A percentile compares a stretch with the other conserved stretches of the same genome.
phyloP scores from a whole-genome alignment of 2,797 vertebrate species.

The Takifugu rubripes region DNA sequence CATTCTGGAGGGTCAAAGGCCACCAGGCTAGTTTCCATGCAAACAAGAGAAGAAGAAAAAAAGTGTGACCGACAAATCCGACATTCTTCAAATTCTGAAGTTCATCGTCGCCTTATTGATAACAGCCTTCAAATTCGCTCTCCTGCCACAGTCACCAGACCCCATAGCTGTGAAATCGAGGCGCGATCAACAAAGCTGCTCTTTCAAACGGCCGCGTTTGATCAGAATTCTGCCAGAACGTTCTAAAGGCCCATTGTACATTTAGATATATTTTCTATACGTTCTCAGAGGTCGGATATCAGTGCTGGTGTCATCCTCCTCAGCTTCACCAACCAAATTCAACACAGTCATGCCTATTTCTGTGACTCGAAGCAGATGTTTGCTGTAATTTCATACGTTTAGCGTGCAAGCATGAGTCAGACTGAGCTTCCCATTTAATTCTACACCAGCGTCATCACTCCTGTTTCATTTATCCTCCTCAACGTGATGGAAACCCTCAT shows the following conservation, averaged over 20 bases:
- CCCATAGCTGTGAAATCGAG: no score
- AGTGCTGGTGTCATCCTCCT: no score
- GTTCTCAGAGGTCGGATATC: no score
- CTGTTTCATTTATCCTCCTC: not conserved
- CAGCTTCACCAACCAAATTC: no score
- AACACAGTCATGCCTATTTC: not conserved
- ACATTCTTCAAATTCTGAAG: not conserved
- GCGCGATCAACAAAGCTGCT: no score
- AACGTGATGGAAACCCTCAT: not conserved
- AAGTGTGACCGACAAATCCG: slow-evolving; percentile 5
- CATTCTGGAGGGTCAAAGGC: slow-evolving; percentile 22
- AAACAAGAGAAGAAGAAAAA: not conserved
- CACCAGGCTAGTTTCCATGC: slow-evolving; percentile 11
- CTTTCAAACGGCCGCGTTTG: no score
- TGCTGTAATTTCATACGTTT: not conserved
- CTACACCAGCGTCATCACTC: not conserved
- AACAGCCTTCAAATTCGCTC: not conserved
- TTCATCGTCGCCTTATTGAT: not conserved
- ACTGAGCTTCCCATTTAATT: not conserved
- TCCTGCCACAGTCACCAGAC: not conserved
- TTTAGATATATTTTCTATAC: no score
- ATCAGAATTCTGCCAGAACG: no score
- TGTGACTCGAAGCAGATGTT: not conserved
- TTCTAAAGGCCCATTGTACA: no score
- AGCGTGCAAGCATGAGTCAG: not conserved